Evolutionary conservation across 2,113 vertebrate species (phyloP).

Genomic region (Crypturellus undulatus): DNA sequence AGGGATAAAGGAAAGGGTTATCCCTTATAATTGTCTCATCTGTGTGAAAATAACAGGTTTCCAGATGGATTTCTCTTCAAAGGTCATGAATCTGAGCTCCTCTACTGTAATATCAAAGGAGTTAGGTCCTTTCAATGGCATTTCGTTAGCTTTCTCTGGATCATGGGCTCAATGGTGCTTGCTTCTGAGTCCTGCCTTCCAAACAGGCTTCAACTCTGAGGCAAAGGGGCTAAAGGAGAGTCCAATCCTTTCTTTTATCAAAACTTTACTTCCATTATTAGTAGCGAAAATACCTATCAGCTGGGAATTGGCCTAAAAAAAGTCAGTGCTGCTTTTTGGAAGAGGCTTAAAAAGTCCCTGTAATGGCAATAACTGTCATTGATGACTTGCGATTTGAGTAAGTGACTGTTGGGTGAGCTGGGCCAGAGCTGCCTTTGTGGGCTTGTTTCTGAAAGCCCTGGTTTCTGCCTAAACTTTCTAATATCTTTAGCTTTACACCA

Average conservation of each 20-base stretch:
- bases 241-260: not conserved
- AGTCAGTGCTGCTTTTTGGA: not conserved
- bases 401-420: not conserved
- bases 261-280: not conserved
- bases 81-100: not conserved
- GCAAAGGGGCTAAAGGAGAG: not conserved
- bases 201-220: not conserved
- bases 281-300: not conserved
- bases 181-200: not conserved
- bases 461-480: not conserved
- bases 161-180: not conserved
- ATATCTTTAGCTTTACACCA: not conserved
- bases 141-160: not conserved
- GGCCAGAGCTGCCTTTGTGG: no score
- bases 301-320: not conserved
- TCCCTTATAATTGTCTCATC: not conserved
- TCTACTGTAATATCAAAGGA: not conserved
- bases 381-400: not conserved
- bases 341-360: not conserved
- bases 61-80: not conserved
- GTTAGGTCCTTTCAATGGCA: not conserved
- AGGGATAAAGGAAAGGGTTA: slow-evolving; percentile 20
- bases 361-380: not conserved
- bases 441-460: not conserved
- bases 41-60: slow-evolving; percentile 10